Base-by-base conservation (phyloP, 92 coral and sea anemone species). In the Hydrozoanthus gracilis region DNA sequence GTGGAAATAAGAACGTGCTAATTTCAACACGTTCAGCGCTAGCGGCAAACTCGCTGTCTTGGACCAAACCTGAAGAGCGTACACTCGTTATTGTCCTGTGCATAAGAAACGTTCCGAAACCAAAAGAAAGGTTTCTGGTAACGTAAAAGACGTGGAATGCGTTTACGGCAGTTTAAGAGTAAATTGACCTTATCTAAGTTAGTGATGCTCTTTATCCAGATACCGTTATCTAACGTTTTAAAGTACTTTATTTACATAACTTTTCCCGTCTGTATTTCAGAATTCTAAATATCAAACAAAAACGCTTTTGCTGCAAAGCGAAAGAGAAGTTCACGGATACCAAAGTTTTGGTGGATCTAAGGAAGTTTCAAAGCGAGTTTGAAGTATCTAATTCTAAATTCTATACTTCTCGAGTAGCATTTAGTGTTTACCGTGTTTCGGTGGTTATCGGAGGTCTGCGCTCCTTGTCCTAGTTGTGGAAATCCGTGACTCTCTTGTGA, bases 371-470 rank as follows among this genome's bases (percentile, higher is more conserved):
- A 58, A 11, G 64, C n/a, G 3, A 64, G 7, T 64, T 64, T 15
- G 1, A 4, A 64, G 70, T 61, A 58, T 58, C 4, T 58, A 68
- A 27, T 35, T 17, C 9, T 0, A 5, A 35, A 68, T 35, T 27
- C 47, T 27, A 8, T 68, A 6, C 12, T 35, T 51, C 11, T 18
- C 16, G 17, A 10, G 6, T 27, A 10, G 54, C 9, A 45, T 44
- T 4, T 76, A 51, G 14, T 74, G 66, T 16, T 76, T 76, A 76
- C 82, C 82, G 82, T 76, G 62, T 76, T 76, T 27, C 64, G 52
- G 82, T 76, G 54, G 66, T 51, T 54, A 54, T 76, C 82, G 35
- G 67, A 51, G 65, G 9, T 54, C 49, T 76, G 82, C 5, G 82
- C 20, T 51, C 54, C 82, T 17, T 51, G 39, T 52, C 65, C 62